These are phyloP conservation scores for Oceanites oceanicus DNA, from an alignment of 2,113 vertebrate species.

Conservation along the genomic window DNA sequence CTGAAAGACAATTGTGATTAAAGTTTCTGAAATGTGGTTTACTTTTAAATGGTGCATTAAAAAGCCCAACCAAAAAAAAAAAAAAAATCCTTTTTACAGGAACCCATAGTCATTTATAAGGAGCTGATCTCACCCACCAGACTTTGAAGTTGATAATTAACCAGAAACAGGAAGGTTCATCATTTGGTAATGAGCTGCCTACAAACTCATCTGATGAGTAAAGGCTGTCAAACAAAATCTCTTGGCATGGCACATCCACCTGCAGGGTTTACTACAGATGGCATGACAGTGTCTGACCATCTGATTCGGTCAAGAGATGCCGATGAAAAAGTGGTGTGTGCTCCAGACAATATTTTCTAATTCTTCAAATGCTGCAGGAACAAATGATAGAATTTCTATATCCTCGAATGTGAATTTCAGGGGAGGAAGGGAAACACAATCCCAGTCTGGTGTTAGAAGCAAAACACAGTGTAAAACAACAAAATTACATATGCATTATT, in stretches of 20 bases:
- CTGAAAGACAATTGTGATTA: background rate
- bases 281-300: constrained; percentile 50
- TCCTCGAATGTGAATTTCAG: background rate
- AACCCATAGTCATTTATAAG: background rate
- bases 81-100: background rate
- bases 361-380: constrained; percentile 37
- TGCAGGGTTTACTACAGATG: constrained; percentile 45
- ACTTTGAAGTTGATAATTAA: constrained; percentile 32
- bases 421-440: background rate
- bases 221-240: constrained; percentile 42
- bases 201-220: constrained; percentile 31
- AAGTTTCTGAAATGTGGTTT: background rate
- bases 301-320: constrained; percentile 46
- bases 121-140: background rate
- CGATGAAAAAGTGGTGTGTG: background rate
- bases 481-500: constrained; percentile 63
- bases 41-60: background rate
- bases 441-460: background rate
- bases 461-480: constrained; percentile 8
- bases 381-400: background rate
- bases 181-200: constrained; percentile 60
- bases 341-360: constrained; percentile 30
- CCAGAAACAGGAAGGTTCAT: constrained; percentile 38
- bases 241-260: background rate
- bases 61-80: too few species aligned